Conservation (phyloP, 2,113 vertebrate genomes). For the Scolopax mira region DNA sequence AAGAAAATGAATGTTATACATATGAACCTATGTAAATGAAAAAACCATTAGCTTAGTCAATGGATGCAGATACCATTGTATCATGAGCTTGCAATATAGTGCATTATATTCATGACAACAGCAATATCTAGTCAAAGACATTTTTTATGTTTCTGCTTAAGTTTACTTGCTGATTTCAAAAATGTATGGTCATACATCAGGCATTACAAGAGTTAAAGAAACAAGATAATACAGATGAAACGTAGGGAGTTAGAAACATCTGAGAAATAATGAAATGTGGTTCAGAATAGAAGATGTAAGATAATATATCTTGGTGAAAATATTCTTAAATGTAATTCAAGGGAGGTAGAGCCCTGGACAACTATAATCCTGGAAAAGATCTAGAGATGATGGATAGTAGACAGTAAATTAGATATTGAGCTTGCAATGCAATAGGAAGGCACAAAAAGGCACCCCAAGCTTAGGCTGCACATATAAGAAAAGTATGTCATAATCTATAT, state of each 20-base stretch:
- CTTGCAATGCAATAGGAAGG: not conserved
- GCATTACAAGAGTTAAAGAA: not conserved
- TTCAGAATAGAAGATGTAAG: not conserved
- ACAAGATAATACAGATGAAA: not conserved
- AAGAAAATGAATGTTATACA: not conserved
- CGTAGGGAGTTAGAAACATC: not conserved
- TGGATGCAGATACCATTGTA: not conserved
- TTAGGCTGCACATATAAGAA: not conserved
- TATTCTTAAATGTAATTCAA: not conserved
- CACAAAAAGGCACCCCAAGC: not conserved
- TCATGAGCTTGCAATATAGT: not conserved
- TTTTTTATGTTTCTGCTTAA: not conserved
- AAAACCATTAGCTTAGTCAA: not conserved
- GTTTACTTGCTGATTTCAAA: not conserved
- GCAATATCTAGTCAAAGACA: not conserved
- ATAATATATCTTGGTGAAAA: not conserved
- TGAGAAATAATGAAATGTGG: not conserved
- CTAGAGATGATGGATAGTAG: not conserved
- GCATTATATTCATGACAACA: not conserved
- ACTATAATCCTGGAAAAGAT: not conserved
- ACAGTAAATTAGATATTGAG: slow-evolving; percentile 28
- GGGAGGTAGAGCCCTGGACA: not conserved
- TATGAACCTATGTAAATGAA: not conserved
- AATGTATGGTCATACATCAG: not conserved
- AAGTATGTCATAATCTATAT: not conserved